A percentile compares a stretch with the other conserved stretches of the same genome.
Conservation (phyloP, 1,140 invertebrate species). For the Polyergus mexicanus region DNA sequence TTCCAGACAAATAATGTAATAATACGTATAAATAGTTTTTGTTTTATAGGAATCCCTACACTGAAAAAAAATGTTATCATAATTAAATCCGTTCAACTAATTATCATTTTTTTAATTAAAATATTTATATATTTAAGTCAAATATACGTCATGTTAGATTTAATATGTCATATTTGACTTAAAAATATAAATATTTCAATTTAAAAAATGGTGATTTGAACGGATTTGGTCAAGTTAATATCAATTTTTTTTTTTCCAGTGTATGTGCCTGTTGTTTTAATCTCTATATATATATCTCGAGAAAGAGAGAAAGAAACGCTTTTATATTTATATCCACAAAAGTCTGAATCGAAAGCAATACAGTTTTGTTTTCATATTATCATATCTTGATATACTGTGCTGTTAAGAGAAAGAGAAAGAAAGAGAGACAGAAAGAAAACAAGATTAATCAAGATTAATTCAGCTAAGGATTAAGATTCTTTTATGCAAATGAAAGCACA, state of each 20-base stretch:
- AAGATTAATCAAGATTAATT: constrained; percentile 22
- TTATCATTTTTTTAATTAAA: no score
- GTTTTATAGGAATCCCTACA: neutral
- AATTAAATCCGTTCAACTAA: no score
- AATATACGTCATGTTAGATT: no score
- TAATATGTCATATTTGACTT: no score
- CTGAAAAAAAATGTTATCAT: no score
- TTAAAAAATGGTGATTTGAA: no score
- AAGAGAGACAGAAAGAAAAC: neutral
- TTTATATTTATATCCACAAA: constrained; percentile 16
- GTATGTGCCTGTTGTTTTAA: neutral
- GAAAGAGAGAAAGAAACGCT: no score
- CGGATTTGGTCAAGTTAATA: no score
- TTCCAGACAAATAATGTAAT: neutral
- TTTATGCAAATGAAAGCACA: neutral
- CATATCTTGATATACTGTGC: neutral
- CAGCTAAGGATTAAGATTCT: neutral
- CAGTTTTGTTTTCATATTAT: neutral
- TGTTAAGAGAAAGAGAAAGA: neutral
- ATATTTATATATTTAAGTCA: no score
- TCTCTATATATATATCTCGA: neutral
- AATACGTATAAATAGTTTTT: neutral
- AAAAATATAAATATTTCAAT: no score
- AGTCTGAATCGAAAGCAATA: neutral
- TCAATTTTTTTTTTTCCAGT: no score